phyloP scores from a whole-genome alignment of 2,888 invertebrate genomes.

The Cheilosia scutellata region DNA sequence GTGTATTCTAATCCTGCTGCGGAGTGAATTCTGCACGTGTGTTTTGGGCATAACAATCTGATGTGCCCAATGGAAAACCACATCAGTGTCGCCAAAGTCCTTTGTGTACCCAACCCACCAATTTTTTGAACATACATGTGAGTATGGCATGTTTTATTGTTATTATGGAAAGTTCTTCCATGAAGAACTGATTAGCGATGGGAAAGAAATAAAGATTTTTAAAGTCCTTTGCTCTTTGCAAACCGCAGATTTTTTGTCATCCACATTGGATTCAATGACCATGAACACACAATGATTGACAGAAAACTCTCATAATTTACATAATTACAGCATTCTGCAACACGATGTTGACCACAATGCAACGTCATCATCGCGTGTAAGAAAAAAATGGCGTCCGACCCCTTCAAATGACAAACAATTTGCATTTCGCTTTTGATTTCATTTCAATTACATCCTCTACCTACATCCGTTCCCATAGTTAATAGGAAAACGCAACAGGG shows the following conservation, averaged over 20 bases:
- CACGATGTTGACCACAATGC: constrained; percentile 15
- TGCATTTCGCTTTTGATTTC: constrained; percentile 74
- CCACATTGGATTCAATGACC: constrained; percentile 9
- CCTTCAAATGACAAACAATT: constrained; percentile 66
- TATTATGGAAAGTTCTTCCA: too few species aligned
- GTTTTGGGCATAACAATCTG: too few species aligned
- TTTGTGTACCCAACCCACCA: not conserved
- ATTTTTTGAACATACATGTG: too few species aligned
- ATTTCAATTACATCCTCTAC: constrained; percentile 68
- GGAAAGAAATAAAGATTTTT: too few species aligned
- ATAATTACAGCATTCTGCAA: constrained; percentile 18
- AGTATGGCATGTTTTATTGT: too few species aligned
- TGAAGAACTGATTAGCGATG: too few species aligned
- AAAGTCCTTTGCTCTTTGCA: not conserved
- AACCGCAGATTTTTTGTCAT: not conserved
- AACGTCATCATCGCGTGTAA: constrained; percentile 8
- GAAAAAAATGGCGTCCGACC: constrained; percentile 32
- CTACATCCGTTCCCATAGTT: constrained; percentile 70
- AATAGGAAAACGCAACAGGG: constrained; percentile 39
- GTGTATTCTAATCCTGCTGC: too few species aligned
- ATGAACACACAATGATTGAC: not conserved
- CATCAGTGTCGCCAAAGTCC: too few species aligned
- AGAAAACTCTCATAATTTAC: not conserved
- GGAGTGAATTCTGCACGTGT: too few species aligned
- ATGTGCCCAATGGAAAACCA: too few species aligned